Conservation (phyloP, 2,888 invertebrate species). For the Lumbricus terrestris region DNA sequence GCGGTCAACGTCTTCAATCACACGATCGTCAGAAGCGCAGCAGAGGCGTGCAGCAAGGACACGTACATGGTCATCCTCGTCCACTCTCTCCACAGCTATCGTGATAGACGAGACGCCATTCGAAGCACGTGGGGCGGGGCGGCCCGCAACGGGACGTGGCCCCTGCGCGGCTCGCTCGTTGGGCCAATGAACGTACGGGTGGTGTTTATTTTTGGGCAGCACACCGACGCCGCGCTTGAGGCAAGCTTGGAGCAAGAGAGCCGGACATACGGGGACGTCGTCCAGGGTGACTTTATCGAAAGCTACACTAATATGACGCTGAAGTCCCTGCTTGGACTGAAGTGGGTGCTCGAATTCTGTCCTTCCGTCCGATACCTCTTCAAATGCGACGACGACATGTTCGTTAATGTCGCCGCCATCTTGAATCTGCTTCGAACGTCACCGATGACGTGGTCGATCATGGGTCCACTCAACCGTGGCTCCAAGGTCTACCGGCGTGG, state of each 20-base stretch:
- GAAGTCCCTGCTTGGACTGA: conserved; percentile 40
- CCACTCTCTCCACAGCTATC: conserved; percentile 67
- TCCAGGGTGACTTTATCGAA: conserved; percentile 39
- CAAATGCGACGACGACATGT: conserved; percentile 42
- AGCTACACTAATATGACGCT: conserved; percentile 41
- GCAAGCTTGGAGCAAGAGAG: conserved; percentile 29
- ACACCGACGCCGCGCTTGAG: conserved; percentile 28
- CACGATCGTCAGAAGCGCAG: conserved; percentile 23
- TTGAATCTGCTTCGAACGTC: conserved; percentile 21
- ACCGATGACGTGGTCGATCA: conserved; percentile 31
- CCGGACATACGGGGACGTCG: conserved; percentile 32
- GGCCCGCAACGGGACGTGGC: conserved; percentile 29
- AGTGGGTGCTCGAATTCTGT: conserved; percentile 37
- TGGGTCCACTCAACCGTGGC: conserved; percentile 37
- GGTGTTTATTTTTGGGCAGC: conserved; percentile 36
- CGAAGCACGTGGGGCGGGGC: conserved; percentile 48
- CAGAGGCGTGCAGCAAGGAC: conserved; percentile 21
- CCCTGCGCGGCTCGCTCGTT: conserved; percentile 15
- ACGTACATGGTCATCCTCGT: conserved; percentile 37
- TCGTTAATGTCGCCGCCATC: conserved; percentile 38
- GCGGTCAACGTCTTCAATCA: conserved; percentile 26
- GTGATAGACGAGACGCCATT: conserved; percentile 43
- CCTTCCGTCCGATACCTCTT: conserved; percentile 33
- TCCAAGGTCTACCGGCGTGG: conserved; percentile 33
- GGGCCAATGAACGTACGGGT: conserved; percentile 25